These are phyloP conservation scores for Apodemia duryi DNA, from an alignment of 2,888 invertebrate genomes.

Conservation along the genomic window DNA sequence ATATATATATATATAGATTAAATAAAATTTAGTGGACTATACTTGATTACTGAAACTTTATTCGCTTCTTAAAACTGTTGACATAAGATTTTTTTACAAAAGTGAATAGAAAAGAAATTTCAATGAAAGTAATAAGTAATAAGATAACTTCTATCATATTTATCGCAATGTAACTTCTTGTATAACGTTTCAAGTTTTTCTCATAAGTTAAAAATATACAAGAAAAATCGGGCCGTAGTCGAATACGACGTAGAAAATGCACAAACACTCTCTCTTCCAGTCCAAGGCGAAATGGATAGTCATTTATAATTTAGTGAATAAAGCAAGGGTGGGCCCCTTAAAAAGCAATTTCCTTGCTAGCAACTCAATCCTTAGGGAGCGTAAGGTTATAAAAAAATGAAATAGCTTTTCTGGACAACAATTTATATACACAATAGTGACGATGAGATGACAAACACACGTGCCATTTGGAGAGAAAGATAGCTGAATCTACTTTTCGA, in stretches of 20 bases:
- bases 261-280: conserved; percentile 29
- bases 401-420: conserved; percentile 50
- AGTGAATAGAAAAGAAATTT: too few relatives aligned
- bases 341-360: conserved; percentile 37
- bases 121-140: too few relatives aligned
- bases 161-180: background rate
- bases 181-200: conserved; percentile 16
- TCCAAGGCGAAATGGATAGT: conserved; percentile 31
- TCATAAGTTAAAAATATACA: conserved; percentile 3
- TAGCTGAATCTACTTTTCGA: conserved; percentile 6
- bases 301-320: conserved; percentile 36
- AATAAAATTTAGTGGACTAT: too few relatives aligned
- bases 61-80: too few relatives aligned
- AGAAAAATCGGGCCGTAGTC: background rate
- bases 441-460: conserved; percentile 28
- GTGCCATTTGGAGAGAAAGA: background rate
- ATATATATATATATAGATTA: too few relatives aligned
- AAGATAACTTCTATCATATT: too few relatives aligned
- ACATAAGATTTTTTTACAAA: too few relatives aligned
- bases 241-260: conserved; percentile 19
- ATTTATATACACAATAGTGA: conserved; percentile 44
- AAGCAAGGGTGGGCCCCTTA: conserved; percentile 33
- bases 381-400: conserved; percentile 40
- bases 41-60: too few relatives aligned
- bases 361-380: conserved; percentile 38